These are phyloP conservation scores for Erebia ligea DNA, from an alignment of 2,888 invertebrate genomes.

Conservation along the genomic window DNA sequence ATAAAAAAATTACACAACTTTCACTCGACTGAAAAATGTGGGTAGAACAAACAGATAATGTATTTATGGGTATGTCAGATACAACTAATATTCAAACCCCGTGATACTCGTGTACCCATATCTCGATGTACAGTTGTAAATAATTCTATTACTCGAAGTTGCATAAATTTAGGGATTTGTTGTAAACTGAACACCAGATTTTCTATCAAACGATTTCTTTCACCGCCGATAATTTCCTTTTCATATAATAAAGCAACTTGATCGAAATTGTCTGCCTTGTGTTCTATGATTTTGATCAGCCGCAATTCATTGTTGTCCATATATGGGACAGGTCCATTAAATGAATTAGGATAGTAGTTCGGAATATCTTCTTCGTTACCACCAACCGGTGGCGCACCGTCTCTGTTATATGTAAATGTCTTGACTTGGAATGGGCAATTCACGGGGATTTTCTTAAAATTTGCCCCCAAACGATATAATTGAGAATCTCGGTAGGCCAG, in stretches of 20 bases:
- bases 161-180: conserved; percentile 72
- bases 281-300: conserved; percentile 84
- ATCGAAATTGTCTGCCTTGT: conserved; percentile 44
- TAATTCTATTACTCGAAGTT: conserved; percentile 86
- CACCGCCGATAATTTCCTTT: not conserved
- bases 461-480: conserved; percentile 92
- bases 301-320: conserved; percentile 93
- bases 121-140: conserved; percentile 91
- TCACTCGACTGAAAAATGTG: too few species aligned
- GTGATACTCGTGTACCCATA: conserved; percentile 83
- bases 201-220: conserved; percentile 84
- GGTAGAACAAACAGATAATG: too few species aligned
- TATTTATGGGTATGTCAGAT: too few species aligned
- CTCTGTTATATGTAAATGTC: conserved; percentile 92
- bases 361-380: conserved; percentile 94
- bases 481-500: conserved; percentile 97
- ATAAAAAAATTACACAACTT: too few species aligned
- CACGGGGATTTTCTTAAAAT: conserved; percentile 95
- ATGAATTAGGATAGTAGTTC: conserved; percentile 98
- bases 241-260: conserved; percentile 78
- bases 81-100: conserved; percentile 38
- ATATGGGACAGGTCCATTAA: conserved; percentile 95
- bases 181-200: conserved; percentile 92
- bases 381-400: conserved; percentile 89
- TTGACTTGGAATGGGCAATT: conserved; percentile 94